phyloP scores from a whole-genome alignment of 2,888 invertebrate species.

The Epirrita christyi region DNA sequence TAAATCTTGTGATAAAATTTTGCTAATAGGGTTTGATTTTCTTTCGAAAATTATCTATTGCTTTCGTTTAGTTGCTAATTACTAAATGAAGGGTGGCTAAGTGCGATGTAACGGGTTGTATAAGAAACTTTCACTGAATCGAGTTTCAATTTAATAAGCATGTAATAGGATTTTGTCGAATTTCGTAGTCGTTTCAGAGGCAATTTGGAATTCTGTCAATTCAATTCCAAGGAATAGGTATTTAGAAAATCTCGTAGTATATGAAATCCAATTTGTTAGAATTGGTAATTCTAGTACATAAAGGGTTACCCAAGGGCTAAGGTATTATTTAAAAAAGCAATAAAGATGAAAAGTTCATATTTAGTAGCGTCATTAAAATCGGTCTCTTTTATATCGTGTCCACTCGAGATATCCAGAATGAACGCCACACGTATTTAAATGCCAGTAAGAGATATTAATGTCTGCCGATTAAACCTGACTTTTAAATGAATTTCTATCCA shows the following conservation, averaged over 20 bases:
- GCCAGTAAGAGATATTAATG: slow-evolving; percentile 61
- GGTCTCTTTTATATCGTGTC: slow-evolving; percentile 49
- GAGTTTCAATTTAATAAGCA: too few species aligned
- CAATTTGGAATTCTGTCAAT: too few species aligned
- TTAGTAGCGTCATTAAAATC: slow-evolving; percentile 48
- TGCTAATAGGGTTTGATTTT: slow-evolving; percentile 5
- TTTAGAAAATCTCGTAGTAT: too few species aligned
- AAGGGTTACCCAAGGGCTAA: not conserved
- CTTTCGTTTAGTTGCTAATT: too few species aligned
- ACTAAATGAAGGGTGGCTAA: too few species aligned
- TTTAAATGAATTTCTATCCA: slow-evolving; percentile 55
- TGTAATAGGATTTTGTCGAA: too few species aligned
- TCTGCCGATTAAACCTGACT: slow-evolving; percentile 53
- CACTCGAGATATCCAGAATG: slow-evolving; percentile 46
- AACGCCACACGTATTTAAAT: slow-evolving; percentile 62
- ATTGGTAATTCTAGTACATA: not conserved
- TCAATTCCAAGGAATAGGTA: too few species aligned
- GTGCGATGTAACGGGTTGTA: too few species aligned
- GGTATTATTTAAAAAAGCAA: slow-evolving; percentile 12
- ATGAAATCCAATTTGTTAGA: too few species aligned
- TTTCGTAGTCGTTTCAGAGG: too few species aligned
- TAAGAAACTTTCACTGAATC: too few species aligned
- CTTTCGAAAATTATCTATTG: not conserved
- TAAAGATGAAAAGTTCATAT: slow-evolving; percentile 27
- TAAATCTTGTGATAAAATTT: slow-evolving; percentile 36